A percentile compares a stretch with the other conserved stretches of the same genome.
These are phyloP conservation scores for Myanophis thanlyinensis DNA, from an alignment of 2,113 vertebrate genomes.

Conservation along the genomic window DNA sequence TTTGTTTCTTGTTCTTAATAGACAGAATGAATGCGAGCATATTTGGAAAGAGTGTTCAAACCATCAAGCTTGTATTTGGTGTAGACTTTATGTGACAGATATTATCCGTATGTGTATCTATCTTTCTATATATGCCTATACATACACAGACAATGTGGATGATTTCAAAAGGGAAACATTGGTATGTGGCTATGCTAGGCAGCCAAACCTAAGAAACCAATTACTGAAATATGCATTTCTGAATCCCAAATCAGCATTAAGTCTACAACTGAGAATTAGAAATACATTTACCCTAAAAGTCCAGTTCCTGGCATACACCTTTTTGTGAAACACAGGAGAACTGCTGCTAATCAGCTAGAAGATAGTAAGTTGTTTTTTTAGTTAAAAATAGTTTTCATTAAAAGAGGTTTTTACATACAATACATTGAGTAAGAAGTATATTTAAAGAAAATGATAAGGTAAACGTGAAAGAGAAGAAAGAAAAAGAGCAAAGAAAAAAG, in stretches of 20 bases:
- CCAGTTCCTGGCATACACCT: background rate
- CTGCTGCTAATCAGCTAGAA: background rate
- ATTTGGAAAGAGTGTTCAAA: conserved; percentile 45
- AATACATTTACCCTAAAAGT: background rate
- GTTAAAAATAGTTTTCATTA: background rate
- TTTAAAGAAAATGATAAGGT: background rate
- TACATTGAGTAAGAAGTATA: background rate
- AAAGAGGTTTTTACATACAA: background rate
- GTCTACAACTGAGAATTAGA: background rate
- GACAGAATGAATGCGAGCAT: conserved; percentile 41
- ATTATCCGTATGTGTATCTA: background rate
- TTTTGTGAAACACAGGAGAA: background rate
- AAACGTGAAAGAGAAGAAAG: background rate
- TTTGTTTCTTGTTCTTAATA: conserved; percentile 40
- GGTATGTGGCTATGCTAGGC: background rate
- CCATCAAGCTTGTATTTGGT: conserved; percentile 16
- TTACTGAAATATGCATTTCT: background rate
- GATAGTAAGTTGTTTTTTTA: background rate
- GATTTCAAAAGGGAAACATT: background rate
- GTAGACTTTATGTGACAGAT: background rate
- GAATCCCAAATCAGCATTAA: background rate
- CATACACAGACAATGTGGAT: background rate
- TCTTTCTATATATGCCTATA: background rate
- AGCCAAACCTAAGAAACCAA: background rate
- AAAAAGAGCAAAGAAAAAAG: background rate